Conservation (phyloP, 2,888 invertebrate genomes). For the Eilema caniola region DNA sequence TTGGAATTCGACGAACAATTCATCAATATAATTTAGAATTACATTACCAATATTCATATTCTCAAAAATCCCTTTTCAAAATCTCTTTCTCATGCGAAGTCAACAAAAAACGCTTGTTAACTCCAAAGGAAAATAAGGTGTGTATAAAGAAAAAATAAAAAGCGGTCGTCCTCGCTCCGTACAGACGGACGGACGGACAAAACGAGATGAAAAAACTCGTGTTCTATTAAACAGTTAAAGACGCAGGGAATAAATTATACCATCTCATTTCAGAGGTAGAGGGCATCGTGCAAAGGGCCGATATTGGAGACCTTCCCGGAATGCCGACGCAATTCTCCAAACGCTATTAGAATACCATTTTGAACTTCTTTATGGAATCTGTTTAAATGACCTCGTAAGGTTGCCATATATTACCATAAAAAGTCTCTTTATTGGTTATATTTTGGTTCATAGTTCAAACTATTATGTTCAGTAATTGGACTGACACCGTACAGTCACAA, state of each 20-base stretch:
- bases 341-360: constrained; percentile 11
- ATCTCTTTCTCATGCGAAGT: constrained; percentile 35
- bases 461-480: no score
- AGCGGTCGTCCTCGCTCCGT: constrained; percentile 30
- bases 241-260: constrained; percentile 74
- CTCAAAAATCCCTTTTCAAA: not conserved
- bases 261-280: constrained; percentile 57
- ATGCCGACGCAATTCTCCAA: constrained; percentile 60
- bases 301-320: constrained; percentile 44
- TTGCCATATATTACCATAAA: constrained; percentile 42
- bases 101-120: constrained; percentile 60
- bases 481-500: no score
- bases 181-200: constrained; percentile 42
- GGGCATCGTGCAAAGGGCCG: constrained; percentile 57
- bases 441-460: not conserved
- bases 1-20: constrained; percentile 33
- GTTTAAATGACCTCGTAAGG: not conserved
- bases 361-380: constrained; percentile 10
- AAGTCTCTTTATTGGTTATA: constrained; percentile 46
- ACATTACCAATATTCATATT: not conserved
- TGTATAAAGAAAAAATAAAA: constrained; percentile 62
- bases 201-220: constrained; percentile 64
- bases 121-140: constrained; percentile 71
- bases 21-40: not conserved
- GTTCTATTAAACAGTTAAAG: constrained; percentile 75